Evolutionary conservation across 2,797 vertebrate species (phyloP), one percentile per base, ranked within the genome.

Genomic region (Anguilla anguilla): DNA sequence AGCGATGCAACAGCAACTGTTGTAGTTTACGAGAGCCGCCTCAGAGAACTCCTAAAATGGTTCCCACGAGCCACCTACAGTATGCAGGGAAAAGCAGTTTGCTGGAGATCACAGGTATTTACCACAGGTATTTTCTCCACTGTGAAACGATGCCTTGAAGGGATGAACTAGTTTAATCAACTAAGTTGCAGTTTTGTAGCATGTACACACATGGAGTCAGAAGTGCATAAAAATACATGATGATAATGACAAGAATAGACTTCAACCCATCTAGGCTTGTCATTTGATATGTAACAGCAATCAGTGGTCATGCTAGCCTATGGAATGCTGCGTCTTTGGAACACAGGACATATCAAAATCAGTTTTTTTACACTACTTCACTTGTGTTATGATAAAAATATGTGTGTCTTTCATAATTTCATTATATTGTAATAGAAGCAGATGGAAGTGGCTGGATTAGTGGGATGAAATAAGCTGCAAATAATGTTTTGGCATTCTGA

Each of bases 1-100:
- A 87, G 87, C 59, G 81, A 87, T 84, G 87, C 84, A 89, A 35
- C 43, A 46, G 43, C 43, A 46, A 17, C 74, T 15, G 74, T 79
- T 31, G 4, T 79, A 39, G 6, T 91, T 84, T 43, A 69, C n/a
- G 10, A 79, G 1, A 7, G 35, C 15, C 3, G 13, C 15, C 43
- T 43, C 15, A 43, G 28, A 43, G 31, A 43, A 43, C 72, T 77
- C 25, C 28, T 67, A 67, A 22, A 67, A 67, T 67, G 64, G 25
- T 22, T 67, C 64, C 19, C 69, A 74, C 69, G 64, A 69, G n/a
- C 19, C 64, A 69, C 35, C 67, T 35, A 43, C 11, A 79, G 2
- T 5, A 3, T 79, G 35, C 10, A 13, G 69, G n/a, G 31, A 28
- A 28, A 72, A 72, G 31, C 72, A 72, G 31, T 31, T 72, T 35